Conservation (phyloP, 2,113 vertebrate genomes). For the Paramormyrops kingsleyae region DNA sequence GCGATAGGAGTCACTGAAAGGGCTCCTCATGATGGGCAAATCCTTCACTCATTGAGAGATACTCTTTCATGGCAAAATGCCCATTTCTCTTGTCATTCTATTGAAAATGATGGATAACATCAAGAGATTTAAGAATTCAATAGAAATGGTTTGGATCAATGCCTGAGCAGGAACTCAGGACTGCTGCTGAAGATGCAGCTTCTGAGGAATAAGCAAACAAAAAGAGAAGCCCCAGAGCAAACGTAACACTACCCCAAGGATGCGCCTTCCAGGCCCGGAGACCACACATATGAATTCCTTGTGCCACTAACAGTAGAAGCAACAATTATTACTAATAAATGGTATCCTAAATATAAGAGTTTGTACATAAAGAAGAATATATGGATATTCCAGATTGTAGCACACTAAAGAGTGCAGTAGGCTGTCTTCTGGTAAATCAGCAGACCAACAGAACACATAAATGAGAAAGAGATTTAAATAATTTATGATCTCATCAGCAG, state of each 20-base stretch:
- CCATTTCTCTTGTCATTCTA: neutral
- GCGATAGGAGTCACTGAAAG: neutral
- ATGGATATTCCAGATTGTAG: neutral
- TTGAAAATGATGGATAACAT: neutral
- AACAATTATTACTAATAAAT: neutral
- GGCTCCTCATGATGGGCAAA: neutral
- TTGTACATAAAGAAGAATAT: neutral
- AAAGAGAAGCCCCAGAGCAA: neutral
- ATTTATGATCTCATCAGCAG: neutral
- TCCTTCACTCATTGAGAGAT: neutral
- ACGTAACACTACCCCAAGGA: neutral
- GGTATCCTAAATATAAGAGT: neutral
- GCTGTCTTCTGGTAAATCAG: neutral
- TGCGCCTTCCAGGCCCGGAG: neutral
- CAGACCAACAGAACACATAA: neutral
- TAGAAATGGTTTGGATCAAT: neutral
- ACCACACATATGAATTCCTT: neutral
- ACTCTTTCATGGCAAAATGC: neutral
- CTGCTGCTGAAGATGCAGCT: neutral
- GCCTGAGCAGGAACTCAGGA: neutral
- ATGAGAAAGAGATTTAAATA: constrained; percentile 2
- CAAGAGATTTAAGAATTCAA: neutral
- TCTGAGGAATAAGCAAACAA: neutral
- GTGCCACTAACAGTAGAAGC: neutral
- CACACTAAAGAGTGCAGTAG: neutral